A percentile compares a stretch with the other conserved stretches of the same genome.
phyloP scores from a whole-genome alignment of 53 echinoderm and acorn worm species.

The Mesocentrotus franciscanus region DNA sequence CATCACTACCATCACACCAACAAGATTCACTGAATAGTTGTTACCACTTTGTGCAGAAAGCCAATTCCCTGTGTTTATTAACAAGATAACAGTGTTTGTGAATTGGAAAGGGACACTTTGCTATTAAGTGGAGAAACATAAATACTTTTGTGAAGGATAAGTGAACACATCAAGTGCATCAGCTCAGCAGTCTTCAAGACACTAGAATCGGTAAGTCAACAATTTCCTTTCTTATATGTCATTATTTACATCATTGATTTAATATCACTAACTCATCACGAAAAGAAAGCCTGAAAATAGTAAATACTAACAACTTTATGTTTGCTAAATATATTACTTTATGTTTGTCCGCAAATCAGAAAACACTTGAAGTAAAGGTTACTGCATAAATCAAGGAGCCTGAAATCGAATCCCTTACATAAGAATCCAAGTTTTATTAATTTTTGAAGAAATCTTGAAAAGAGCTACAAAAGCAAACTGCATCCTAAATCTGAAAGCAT shows the following conservation, averaged over 20 bases:
- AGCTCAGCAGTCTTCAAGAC: neutral
- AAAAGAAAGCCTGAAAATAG: neutral
- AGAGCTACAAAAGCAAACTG: neutral
- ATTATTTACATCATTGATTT: neutral
- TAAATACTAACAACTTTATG: neutral
- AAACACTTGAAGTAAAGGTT: neutral
- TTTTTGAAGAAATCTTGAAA: neutral
- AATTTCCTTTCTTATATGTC: neutral
- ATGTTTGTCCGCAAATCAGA: no score
- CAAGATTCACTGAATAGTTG: neutral
- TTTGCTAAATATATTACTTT: neutral
- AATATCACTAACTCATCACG: neutral
- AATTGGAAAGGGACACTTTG: neutral
- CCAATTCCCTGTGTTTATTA: neutral
- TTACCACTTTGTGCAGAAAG: neutral
- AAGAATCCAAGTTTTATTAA: neutral
- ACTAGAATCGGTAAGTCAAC: neutral
- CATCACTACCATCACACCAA: neutral
- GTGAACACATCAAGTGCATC: neutral
- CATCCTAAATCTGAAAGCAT: neutral
- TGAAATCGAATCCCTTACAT: no score
- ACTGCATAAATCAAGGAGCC: neutral
- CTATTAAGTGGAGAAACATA: neutral
- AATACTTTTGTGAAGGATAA: conserved; percentile 16
- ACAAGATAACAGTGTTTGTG: neutral